Conservation (phyloP, 2,797 vertebrate genomes). For the Coilia nasus region DNA sequence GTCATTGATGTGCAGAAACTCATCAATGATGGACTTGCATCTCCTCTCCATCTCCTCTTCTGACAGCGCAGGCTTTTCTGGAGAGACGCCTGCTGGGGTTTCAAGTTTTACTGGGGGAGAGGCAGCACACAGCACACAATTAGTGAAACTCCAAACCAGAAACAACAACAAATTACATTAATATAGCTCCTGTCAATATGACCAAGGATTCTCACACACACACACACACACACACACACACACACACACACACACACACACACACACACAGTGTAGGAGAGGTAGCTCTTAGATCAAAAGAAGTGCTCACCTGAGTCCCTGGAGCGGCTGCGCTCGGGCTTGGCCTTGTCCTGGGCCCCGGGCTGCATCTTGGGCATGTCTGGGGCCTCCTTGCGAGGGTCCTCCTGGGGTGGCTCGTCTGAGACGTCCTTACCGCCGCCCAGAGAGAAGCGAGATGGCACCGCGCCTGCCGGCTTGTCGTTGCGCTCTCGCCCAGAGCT, state of each 20-base stretch:
- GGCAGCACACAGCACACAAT: neutral
- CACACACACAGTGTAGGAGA: neutral
- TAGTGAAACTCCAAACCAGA: neutral
- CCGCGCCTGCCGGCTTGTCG: constrained; percentile 80
- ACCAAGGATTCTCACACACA: neutral
- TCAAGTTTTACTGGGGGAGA: constrained; percentile 82
- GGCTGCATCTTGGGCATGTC: constrained; percentile 70
- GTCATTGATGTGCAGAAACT: constrained; percentile 98
- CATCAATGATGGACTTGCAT: constrained; percentile 93
- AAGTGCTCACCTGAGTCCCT: constrained; percentile 81
- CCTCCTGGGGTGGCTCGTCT: constrained; percentile 84
- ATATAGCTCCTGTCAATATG: too few species aligned
- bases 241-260: neutral
- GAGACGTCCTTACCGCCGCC: constrained; percentile 83
- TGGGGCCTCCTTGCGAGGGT: constrained; percentile 77
- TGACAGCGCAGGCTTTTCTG: constrained; percentile 78
- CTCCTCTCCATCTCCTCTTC: constrained; percentile 92
- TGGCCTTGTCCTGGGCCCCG: constrained; percentile 80
- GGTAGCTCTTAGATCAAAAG: too few species aligned
- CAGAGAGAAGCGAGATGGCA: constrained; percentile 74
- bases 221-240: neutral
- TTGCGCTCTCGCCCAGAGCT: constrained; percentile 86
- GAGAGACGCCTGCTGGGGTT: constrained; percentile 65
- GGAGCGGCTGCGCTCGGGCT: constrained; percentile 74
- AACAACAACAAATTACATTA: too few species aligned